These are phyloP conservation scores for Procambarus virginalis DNA, from an alignment of 1,140 invertebrate genomes.

Conservation along the genomic window DNA sequence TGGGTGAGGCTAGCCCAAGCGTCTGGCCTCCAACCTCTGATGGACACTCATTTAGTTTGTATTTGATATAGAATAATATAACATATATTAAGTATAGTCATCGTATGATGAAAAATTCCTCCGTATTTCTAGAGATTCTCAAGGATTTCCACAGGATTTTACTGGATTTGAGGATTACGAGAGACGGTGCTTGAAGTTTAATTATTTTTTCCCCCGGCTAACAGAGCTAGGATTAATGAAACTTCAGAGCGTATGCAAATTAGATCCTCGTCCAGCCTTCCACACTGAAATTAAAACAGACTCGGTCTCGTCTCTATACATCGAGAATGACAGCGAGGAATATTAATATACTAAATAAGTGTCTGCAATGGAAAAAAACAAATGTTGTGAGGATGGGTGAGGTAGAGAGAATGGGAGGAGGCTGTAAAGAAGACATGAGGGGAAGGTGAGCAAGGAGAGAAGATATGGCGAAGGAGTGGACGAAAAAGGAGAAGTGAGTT, in stretches of 20 bases:
- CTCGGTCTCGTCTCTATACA: not conserved
- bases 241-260: conserved; percentile 9
- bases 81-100: no score
- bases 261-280: not conserved
- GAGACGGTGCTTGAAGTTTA: not conserved
- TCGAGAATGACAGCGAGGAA: not conserved
- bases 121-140: not conserved
- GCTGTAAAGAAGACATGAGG: not conserved
- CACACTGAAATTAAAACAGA: not conserved
- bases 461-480: no score
- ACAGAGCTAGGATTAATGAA: not conserved
- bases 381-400: no score
- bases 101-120: not conserved
- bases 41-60: no score
- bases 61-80: no score
- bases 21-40: no score
- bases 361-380: not conserved
- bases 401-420: not conserved
- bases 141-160: not conserved
- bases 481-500: no score
- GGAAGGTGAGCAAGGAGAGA: not conserved
- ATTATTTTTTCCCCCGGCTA: not conserved
- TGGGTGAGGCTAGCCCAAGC: no score
- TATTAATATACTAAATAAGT: not conserved
- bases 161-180: not conserved